Percentiles rank a stretch among this genome's conserved stretches.
phyloP scores from a whole-genome alignment of 2,888 invertebrate genomes.

The Drosophila yooni region DNA sequence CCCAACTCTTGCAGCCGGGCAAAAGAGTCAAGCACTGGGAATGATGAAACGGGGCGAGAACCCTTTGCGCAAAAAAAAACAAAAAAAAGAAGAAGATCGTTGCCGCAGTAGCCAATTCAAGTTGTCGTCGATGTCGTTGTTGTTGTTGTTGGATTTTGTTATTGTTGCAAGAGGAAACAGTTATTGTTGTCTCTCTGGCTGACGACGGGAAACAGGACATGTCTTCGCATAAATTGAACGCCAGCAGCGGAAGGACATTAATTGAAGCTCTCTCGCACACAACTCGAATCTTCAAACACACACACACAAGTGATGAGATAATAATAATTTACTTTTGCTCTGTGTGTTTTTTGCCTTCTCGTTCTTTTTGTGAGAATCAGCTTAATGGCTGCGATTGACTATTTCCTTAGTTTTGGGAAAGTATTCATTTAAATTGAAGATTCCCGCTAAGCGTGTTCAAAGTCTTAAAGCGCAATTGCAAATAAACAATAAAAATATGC shows the following conservation, averaged over 20 bases:
- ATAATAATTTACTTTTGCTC: slow-evolving; percentile 9
- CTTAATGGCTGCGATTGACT: neutral
- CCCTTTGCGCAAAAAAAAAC: slow-evolving; percentile 54
- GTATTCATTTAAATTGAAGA: slow-evolving; percentile 10
- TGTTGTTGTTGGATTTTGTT: slow-evolving; percentile 11
- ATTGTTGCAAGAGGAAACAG: slow-evolving; percentile 71
- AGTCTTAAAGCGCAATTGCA: slow-evolving; percentile 54
- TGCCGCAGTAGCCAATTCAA: slow-evolving; percentile 52
- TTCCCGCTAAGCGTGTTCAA: neutral
- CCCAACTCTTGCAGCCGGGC: slow-evolving; percentile 12
- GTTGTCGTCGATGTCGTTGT: slow-evolving; percentile 42
- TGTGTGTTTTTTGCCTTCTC: neutral
- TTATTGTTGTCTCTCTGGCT: slow-evolving; percentile 64
- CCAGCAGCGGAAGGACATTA: slow-evolving; percentile 76
- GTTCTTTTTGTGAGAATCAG: slow-evolving; percentile 1
- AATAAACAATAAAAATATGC: slow-evolving; percentile 39
- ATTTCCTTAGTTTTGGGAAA: neutral
- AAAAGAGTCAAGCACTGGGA: slow-evolving; percentile 51
- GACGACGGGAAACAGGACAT: slow-evolving; percentile 80
- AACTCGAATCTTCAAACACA: slow-evolving; percentile 22
- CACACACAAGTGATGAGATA: slow-evolving; percentile 15
- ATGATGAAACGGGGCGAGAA: slow-evolving; percentile 37
- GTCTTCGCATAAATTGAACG: slow-evolving; percentile 75
- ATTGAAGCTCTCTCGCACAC: slow-evolving; percentile 44
- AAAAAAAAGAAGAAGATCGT: slow-evolving; percentile 33